Conservation (phyloP, 2,888 invertebrate species). For the Papilio elwesi region DNA sequence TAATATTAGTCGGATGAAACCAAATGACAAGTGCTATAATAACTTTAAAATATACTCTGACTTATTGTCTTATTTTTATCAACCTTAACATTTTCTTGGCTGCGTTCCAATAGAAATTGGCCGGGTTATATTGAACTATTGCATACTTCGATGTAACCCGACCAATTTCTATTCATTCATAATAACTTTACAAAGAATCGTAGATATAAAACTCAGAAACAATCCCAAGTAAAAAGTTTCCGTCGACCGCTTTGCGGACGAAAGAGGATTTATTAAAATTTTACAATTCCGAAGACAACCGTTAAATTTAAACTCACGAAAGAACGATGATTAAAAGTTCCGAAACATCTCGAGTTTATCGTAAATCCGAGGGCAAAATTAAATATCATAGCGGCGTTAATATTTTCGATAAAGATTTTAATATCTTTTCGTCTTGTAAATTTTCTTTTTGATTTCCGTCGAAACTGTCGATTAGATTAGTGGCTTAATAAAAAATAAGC, state of each 20-base stretch:
- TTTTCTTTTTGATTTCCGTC: too few species aligned
- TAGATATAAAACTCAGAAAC: conserved; percentile 3
- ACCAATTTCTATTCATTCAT: background rate
- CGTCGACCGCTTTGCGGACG: background rate
- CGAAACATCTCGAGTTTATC: background rate
- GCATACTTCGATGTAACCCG: background rate
- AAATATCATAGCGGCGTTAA: background rate
- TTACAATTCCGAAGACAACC: conserved; percentile 25
- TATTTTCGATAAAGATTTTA: background rate
- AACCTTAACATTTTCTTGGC: background rate
- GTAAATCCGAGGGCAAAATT: background rate
- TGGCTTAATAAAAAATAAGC: too few species aligned
- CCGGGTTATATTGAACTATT: background rate
- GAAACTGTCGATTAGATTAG: too few species aligned
- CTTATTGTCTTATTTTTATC: too few species aligned
- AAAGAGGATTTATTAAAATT: conserved; percentile 26
- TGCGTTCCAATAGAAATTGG: background rate
- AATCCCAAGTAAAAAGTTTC: conserved; percentile 8
- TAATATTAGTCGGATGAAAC: too few species aligned
- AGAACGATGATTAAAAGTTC: conserved; percentile 38
- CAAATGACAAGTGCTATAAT: too few species aligned
- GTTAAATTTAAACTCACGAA: conserved; percentile 18
- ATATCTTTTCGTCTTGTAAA: too few species aligned
- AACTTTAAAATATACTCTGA: too few species aligned
- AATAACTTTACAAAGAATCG: background rate